Base-by-base conservation (phyloP, 2,888 invertebrate genomes). In the Eristalis tenax region DNA sequence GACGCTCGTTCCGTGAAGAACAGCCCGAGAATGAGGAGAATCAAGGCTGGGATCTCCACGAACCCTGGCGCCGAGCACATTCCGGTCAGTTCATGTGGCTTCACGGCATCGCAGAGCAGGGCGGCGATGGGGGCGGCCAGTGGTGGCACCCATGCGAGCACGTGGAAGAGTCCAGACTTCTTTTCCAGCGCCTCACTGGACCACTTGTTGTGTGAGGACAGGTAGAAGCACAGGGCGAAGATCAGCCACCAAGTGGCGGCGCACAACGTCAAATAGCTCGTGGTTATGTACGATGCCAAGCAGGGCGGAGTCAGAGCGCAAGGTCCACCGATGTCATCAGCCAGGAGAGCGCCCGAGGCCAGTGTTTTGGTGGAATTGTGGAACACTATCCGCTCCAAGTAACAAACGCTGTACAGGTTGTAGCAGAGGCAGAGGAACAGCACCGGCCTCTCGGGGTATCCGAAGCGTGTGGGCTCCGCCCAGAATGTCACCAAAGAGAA, bases 141-240 rank as follows among this genome's bases (percentile, higher is more conserved):
- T 0, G 98, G 97, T 90, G 97, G 95, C 82, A 97, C 97, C 98
- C 98, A 98, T 1, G 98, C 96, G 0, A 96, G 95, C 1, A 97
- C 95, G 93, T 98, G 98, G 89, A 98, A 95, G 90, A 97, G 96
- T 22, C 97, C 96, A 0, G 97, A 96, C 35, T 97, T 96, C 68
- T 96, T 96, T 92, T 97, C 97, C 73, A 98, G 95, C 2, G 98
- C 97, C 93, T 98, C 98, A 80, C 97, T 97, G 32, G 97, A 97
- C 98, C 98, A 98, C 91, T 98, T 97, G 91, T 97, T 96, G 63
- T 97, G 97, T 0, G 98, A 97, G 4, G 97, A 97, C 68, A 98
- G 94, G 91, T 97, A 97, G 97, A 98, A 98, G 78, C 98, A 97
- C 68, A 97, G 95, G 85, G 97, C 96, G 71, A 98, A 95, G 89